A percentile compares a stretch with the other conserved stretches of the same genome.
phyloP scores from a whole-genome alignment of 2,113 vertebrate species.

The Noctilio leporinus region DNA sequence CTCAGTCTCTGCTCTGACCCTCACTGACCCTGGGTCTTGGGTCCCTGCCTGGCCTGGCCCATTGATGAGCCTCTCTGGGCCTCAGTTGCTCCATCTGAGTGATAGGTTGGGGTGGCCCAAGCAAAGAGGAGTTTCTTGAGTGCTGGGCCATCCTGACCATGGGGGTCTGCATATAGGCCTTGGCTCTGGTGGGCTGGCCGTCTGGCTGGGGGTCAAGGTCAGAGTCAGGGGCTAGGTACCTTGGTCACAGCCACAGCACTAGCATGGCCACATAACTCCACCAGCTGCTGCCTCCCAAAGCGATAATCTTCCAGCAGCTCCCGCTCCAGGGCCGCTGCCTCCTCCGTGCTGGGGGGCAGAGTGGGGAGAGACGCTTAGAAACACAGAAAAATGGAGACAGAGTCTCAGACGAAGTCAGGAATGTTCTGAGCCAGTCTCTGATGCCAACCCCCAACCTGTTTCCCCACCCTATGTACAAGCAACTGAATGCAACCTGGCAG shows the following conservation, averaged over 20 bases:
- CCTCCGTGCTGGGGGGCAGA: conserved; percentile 81
- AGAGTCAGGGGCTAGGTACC: conserved; percentile 74
- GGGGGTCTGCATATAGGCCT: background rate
- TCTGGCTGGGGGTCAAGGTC: background rate
- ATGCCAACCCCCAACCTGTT: background rate
- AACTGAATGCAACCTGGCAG: accelerated
- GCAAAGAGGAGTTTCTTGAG: background rate
- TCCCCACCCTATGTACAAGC: accelerated
- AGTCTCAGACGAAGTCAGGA: background rate
- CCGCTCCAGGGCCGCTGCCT: conserved; percentile 86
- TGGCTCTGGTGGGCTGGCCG: background rate
- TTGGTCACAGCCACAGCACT: conserved; percentile 92
- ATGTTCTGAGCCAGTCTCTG: background rate
- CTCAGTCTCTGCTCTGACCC: background rate
- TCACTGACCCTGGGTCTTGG: background rate
- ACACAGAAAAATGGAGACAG: background rate
- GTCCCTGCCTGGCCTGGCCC: background rate
- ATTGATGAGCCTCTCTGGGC: background rate
- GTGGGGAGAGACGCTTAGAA: background rate
- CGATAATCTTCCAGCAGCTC: conserved; percentile 91
- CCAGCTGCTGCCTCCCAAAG: conserved; percentile 92
- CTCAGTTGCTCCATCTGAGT: background rate
- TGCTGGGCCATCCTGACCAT: background rate
- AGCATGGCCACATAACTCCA: conserved; percentile 92
- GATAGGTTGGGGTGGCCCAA: conserved; percentile 36